phyloP scores from a whole-genome alignment of 2,113 vertebrate species.

The Coptodon rendalli region DNA sequence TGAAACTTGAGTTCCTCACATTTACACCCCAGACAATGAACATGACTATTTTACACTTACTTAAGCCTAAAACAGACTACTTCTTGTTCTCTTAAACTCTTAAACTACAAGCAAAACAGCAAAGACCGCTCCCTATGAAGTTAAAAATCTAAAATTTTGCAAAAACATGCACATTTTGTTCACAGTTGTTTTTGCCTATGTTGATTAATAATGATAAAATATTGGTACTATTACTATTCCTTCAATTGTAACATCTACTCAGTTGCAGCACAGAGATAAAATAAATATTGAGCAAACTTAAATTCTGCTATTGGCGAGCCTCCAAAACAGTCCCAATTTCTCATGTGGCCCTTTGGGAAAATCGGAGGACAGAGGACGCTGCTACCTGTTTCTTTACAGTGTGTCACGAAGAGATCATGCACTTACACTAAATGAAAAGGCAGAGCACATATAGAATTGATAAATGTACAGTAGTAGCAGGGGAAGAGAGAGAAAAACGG shows the following conservation, averaged over 20 bases:
- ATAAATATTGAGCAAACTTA: neutral
- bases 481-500: constrained; percentile 3
- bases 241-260: neutral
- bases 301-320: neutral
- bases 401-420: neutral
- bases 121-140: neutral
- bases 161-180: neutral
- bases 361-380: neutral
- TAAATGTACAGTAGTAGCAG: constrained; percentile 1
- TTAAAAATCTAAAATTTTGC: neutral
- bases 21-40: neutral
- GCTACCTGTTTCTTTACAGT: neutral
- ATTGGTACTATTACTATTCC: neutral
- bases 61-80: accelerated
- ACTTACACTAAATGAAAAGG: neutral
- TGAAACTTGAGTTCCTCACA: neutral
- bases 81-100: neutral
- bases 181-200: neutral
- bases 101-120: neutral
- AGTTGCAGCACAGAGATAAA: neutral
- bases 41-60: neutral
- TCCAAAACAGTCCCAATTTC: neutral
- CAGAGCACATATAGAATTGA: neutral
- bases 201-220: neutral
- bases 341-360: neutral